phyloP scores from a whole-genome alignment of 2,888 invertebrate genomes.

The Phrixothrix hirtus region DNA sequence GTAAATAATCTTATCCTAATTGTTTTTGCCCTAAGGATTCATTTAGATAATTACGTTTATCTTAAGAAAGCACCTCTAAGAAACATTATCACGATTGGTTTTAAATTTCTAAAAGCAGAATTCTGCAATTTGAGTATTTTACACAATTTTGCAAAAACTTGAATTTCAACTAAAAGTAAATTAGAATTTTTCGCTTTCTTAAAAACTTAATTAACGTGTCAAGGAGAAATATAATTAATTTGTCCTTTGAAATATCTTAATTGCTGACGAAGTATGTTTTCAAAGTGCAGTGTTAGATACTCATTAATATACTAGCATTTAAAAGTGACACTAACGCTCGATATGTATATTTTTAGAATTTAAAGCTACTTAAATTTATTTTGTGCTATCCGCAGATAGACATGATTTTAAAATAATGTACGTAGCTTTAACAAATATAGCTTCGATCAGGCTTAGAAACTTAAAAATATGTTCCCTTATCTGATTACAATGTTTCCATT shows the following conservation, averaged over 20 bases:
- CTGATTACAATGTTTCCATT: too few species aligned
- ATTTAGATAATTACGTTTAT: conserved; percentile 7
- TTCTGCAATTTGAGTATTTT: neutral
- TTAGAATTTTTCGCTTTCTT: neutral
- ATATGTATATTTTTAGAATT: too few species aligned
- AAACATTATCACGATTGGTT: conserved; percentile 1
- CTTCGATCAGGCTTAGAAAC: too few species aligned
- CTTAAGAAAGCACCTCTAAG: conserved; percentile 3
- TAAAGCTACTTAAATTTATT: too few species aligned
- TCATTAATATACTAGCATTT: too few species aligned
- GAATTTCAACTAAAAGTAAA: neutral
- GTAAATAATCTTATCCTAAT: conserved; percentile 16
- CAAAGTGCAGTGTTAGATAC: too few species aligned
- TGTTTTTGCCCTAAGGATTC: conserved; percentile 4
- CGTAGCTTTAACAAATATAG: too few species aligned
- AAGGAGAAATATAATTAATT: neutral
- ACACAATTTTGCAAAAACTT: neutral
- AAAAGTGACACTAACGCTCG: too few species aligned
- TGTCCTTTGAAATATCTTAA: neutral
- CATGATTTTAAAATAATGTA: too few species aligned
- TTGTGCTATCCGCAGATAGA: too few species aligned
- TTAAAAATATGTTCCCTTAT: too few species aligned
- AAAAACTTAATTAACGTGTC: neutral
- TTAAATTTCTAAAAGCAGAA: neutral
- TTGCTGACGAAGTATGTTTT: too few species aligned